Base-by-base conservation (phyloP, 1,140 invertebrate species). In the Drosophila hydei region DNA sequence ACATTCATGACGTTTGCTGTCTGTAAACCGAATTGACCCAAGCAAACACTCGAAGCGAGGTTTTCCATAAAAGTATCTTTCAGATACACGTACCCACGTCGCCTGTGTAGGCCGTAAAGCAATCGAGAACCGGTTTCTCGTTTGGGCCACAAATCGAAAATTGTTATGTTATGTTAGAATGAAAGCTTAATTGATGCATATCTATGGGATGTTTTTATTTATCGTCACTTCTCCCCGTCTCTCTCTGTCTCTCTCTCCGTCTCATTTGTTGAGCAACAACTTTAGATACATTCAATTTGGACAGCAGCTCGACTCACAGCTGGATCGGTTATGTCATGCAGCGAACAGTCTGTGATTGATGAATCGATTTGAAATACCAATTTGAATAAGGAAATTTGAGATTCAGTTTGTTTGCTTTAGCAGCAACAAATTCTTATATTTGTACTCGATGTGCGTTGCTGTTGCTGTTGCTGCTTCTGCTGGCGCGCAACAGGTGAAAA, bases 111-210 rank as follows among this genome's bases (percentile, higher is more conserved):
- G 75, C 33, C 16, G 27, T n/a, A 63, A 43, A 55, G 19, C 38
- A 48, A 47, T 61, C 56, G 54, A 64, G 75, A 79, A 87, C 83
- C 73, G 78, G 81, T 85, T 85, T 33, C 40, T 18, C 5, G 30
- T 36, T 71, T 64, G 69, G 65, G 55, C 73, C 80, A 73, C 68
- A 79, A 33, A 55, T 85, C 52, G 62, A 87, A 80, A 87, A 69
- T 43, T 58, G 30, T 55, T 55, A 55, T 40, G 33, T 55, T 58
- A 58, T 72, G 36, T 60, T 80, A 81, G 83, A 87, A 81, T 77
- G 59, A 72, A 72, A 81, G 77, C 81, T 75, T 87, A 87, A 85
- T 85, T 85, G 83, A 81, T 85, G 83, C 81, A 87, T 65, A 77
- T 16, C 14, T 33, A 72, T 61, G 16, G 36, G 30, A 50, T 59